phyloP scores from a whole-genome alignment of 2,888 invertebrate species.

The Himalopsyche japonica region DNA sequence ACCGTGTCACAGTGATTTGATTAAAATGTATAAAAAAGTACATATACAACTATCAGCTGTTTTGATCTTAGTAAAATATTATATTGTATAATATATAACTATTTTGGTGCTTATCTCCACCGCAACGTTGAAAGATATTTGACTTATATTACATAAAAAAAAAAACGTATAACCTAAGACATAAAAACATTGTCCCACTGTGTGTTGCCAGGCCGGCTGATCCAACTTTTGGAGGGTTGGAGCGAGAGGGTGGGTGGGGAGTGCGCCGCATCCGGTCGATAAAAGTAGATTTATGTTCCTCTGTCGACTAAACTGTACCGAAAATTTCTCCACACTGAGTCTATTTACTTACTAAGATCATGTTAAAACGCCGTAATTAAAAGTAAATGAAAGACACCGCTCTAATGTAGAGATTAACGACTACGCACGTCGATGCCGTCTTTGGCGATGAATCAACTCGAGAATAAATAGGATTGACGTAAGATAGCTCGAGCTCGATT shows the following conservation, averaged over 20 bases:
- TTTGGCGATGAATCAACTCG: background rate
- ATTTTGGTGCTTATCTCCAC: too few relatives aligned
- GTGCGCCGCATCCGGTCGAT: slow-evolving; percentile 23
- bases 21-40: too few relatives aligned
- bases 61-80: too few relatives aligned
- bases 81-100: too few relatives aligned
- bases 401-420: background rate
- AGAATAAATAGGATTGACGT: too few relatives aligned
- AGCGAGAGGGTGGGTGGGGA: background rate
- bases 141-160: too few relatives aligned
- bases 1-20: too few relatives aligned
- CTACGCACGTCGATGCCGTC: background rate
- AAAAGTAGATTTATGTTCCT: background rate
- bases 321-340: background rate
- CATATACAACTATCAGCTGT: too few relatives aligned
- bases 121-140: too few relatives aligned
- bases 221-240: background rate
- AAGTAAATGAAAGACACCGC: background rate
- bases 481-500: too few relatives aligned
- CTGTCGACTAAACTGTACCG: background rate
- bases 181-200: background rate
- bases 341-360: background rate
- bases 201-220: background rate
- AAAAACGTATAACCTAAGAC: background rate
- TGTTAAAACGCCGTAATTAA: background rate